A percentile compares a stretch with the other conserved stretches of the same genome.
phyloP scores from a whole-genome alignment of 2,113 vertebrate species.

The Porphyrio hochstetteri region DNA sequence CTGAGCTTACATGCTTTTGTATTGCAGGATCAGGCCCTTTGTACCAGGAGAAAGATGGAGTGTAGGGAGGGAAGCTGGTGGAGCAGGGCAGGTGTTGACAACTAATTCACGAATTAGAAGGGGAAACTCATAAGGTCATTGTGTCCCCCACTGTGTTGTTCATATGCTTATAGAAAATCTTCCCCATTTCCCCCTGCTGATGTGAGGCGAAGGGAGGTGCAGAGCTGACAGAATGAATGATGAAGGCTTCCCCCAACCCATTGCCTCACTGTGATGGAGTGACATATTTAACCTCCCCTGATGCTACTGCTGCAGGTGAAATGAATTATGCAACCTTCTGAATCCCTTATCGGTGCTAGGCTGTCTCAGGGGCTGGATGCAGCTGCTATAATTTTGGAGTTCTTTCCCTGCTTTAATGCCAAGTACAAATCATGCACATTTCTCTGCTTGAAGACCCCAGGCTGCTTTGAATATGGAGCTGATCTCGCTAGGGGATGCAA shows the following conservation, averaged over 20 bases:
- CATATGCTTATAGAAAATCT: constrained; percentile 55
- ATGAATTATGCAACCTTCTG: constrained; percentile 67
- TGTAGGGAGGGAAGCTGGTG: background rate
- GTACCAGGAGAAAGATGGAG: background rate
- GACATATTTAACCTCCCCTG: constrained; percentile 73
- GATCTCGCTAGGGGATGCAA: constrained; percentile 13
- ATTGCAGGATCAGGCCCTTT: background rate
- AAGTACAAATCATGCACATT: constrained; percentile 65
- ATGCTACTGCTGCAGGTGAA: constrained; percentile 69
- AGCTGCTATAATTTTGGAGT: constrained; percentile 66
- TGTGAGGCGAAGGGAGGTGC: constrained; percentile 4
- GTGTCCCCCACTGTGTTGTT: constrained; percentile 51
- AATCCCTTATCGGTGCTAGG: constrained; percentile 30
- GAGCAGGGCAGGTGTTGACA: constrained; percentile 38
- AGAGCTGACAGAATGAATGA: constrained; percentile 72
- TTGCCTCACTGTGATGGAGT: constrained; percentile 60
- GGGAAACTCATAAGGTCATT: constrained; percentile 50
- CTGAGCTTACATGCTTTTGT: background rate
- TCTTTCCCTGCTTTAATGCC: constrained; percentile 58
- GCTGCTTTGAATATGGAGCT: constrained; percentile 72
- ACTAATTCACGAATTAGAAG: constrained; percentile 64
- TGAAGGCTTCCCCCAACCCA: constrained; percentile 54
- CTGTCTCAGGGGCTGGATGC: constrained; percentile 49
- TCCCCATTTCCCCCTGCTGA: constrained; percentile 18
- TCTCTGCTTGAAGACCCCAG: constrained; percentile 71